Evolutionary conservation across 1,140 invertebrate species (phyloP).

Genomic region (Zaprionus vittiger): DNA sequence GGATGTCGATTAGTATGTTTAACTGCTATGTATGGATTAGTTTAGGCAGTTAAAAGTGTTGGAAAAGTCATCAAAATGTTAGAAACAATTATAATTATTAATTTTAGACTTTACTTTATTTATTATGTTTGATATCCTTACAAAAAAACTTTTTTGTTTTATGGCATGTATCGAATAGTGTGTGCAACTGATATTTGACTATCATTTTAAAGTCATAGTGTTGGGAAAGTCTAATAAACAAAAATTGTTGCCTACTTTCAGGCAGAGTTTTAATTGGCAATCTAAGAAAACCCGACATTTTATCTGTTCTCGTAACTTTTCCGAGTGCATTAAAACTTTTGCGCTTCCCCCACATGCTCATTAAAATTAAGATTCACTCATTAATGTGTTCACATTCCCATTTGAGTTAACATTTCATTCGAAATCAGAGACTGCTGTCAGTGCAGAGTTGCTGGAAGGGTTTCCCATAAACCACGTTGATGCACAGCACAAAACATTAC

Average conservation of each 20-base stretch:
- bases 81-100: too few relatives aligned
- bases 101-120: too few relatives aligned
- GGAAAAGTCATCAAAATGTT: too few relatives aligned
- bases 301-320: neutral
- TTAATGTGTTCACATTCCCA: neutral
- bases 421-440: constrained; percentile 17
- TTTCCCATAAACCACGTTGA: constrained; percentile 14
- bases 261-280: neutral
- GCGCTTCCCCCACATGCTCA: neutral
- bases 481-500: constrained; percentile 16
- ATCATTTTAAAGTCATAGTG: too few relatives aligned
- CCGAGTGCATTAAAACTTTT: neutral
- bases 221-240: neutral
- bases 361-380: neutral
- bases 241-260: neutral
- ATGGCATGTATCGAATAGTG: too few relatives aligned
- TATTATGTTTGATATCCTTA: too few relatives aligned
- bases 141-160: too few relatives aligned
- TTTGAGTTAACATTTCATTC: constrained; percentile 15
- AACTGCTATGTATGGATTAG: too few relatives aligned
- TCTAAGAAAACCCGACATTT: neutral
- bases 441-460: neutral
- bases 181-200: too few relatives aligned
- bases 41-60: too few relatives aligned
- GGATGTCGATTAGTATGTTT: too few relatives aligned